Evolutionary conservation across 2,888 invertebrate genomes (phyloP), one percentile per base, ranked within the genome.

Genomic region (Ennomos fuscantarius): DNA sequence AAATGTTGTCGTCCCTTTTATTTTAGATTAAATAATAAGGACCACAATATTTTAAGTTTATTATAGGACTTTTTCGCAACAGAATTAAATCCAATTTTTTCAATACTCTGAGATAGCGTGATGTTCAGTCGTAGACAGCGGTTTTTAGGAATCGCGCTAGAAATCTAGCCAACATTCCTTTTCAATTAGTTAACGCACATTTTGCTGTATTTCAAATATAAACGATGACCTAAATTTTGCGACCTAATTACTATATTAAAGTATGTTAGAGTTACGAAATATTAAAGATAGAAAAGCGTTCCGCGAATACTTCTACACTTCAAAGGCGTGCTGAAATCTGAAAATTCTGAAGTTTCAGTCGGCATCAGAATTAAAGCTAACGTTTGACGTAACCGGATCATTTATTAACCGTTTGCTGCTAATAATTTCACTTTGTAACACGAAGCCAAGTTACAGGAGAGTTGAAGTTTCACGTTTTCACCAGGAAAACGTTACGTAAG

Each of bases 231-330:
- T 54, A 42, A 13, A 31, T 62, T 43, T 42, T 10, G 32, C 36
- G 40, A 32, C 43, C 52, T 55, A 48, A 57, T 53, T 46, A 46
- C 37, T 47, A 36, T 43, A 47, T 55, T 51, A 54, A 48, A 50
- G 24, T 24, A 24, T 24, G 24, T 24, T 65, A 53, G 41, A 55
- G 60, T 62, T 45, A 11, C 40, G 37, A 43, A 47, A 56, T 59
- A 56, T 55, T 45, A 24, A 61, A 48, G 43, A 24, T 33, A 43
- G 33, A 48, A 31, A 24, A 51, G 48, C 41, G 37, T 11, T 48
- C 35, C 48, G 12, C 24, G 24, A 6, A 24, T 6, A 24, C 24
- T 24, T 24, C n/a, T 24, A 24, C 24, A 24, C 24, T 24, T 24
- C 24, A 24, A 24, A 24, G 24, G 24, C 24, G 24, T 6, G 6